These are phyloP conservation scores for Tragopan temminckii DNA, from an alignment of 2,797 vertebrate genomes.

Conservation along the genomic window DNA sequence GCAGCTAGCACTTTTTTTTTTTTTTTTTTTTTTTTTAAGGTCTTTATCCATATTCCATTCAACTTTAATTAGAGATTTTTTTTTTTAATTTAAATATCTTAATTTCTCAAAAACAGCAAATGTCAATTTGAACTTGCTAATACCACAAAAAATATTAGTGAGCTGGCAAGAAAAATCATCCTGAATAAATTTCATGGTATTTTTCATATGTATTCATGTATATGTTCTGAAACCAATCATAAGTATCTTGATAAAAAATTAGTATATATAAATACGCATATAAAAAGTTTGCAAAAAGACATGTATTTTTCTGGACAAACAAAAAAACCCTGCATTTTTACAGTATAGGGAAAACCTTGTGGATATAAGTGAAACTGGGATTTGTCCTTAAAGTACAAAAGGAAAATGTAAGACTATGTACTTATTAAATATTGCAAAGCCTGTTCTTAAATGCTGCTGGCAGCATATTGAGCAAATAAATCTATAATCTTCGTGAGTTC, in stretches of 20 bases:
- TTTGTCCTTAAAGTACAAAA: background rate
- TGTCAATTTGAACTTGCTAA: background rate
- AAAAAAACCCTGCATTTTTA: background rate
- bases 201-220: background rate
- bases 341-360: background rate
- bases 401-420: background rate
- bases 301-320: background rate
- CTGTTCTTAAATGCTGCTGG: background rate
- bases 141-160: background rate
- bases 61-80: constrained; percentile 4
- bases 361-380: background rate
- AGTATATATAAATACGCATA: background rate
- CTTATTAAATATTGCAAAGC: background rate
- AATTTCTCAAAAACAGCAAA: background rate
- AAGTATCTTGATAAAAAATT: background rate
- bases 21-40: constrained; percentile 13
- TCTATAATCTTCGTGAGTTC: background rate
- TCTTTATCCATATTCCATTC: background rate
- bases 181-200: background rate
- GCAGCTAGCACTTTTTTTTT: background rate
- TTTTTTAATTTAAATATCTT: background rate
- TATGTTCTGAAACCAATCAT: background rate
- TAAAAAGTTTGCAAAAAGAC: background rate
- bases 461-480: background rate
- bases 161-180: background rate